phyloP scores from a whole-genome alignment of 2,797 vertebrate species.

The Poeciliopsis infans region DNA sequence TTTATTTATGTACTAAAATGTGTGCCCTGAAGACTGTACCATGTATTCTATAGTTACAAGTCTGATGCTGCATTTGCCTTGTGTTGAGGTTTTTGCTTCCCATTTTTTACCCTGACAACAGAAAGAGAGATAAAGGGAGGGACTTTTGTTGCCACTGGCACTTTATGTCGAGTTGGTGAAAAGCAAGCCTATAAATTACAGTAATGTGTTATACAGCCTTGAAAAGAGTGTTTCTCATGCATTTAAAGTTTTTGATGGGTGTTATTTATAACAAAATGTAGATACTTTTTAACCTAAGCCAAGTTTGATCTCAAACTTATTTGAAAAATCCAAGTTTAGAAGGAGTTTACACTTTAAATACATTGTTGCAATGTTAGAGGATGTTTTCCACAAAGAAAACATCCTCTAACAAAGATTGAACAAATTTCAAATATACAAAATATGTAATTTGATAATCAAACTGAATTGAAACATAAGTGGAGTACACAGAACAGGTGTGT shows the following conservation, averaged over 20 bases:
- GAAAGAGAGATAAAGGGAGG: not conserved
- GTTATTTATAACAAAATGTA: not conserved
- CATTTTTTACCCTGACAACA: not conserved
- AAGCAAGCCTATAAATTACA: not conserved
- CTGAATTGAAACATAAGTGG: not conserved
- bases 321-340: not conserved
- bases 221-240: not conserved
- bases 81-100: not conserved
- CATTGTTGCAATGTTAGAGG: not conserved
- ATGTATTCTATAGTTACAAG: not conserved
- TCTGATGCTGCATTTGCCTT: not conserved
- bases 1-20: not conserved
- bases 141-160: not conserved
- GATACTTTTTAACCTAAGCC: not conserved
- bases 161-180: slow-evolving; percentile 2
- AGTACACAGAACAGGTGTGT: not conserved
- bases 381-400: not conserved
- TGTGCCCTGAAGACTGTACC: not conserved
- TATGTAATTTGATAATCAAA: not conserved
- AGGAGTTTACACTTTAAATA: not conserved
- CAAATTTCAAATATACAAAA: not conserved
- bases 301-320: not conserved
- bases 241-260: not conserved
- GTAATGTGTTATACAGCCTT: not conserved
- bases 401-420: not conserved